These are phyloP conservation scores for Scartelaos histophorus DNA, from an alignment of 2,113 vertebrate genomes.

Conservation along the genomic window DNA sequence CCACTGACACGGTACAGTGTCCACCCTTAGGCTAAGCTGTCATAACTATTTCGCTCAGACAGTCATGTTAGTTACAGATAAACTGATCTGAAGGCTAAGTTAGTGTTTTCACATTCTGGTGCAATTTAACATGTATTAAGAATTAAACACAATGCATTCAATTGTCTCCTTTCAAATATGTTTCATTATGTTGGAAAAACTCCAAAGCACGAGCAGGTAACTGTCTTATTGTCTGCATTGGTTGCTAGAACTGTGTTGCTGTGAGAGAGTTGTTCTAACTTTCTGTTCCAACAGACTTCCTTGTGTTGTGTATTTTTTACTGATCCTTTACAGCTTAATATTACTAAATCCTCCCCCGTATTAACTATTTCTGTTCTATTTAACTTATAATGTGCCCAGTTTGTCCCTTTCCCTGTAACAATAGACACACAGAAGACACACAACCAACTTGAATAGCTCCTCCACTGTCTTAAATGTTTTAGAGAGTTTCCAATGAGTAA, in stretches of 20 bases:
- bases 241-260: slow-evolving; percentile 46
- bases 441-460: slow-evolving; percentile 57
- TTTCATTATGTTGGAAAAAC: slow-evolving; percentile 47
- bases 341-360: background rate
- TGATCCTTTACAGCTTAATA: slow-evolving; percentile 5
- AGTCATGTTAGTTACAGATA: slow-evolving; percentile 26
- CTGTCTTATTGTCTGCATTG: slow-evolving; percentile 12
- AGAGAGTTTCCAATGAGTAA: slow-evolving; percentile 75
- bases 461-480: slow-evolving; percentile 73
- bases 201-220: slow-evolving; percentile 79
- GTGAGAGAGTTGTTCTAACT: slow-evolving; percentile 19
- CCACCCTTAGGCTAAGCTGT: slow-evolving; percentile 46
- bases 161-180: slow-evolving; percentile 13
- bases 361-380: background rate
- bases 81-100: slow-evolving; percentile 11
- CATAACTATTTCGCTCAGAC: slow-evolving; percentile 29
- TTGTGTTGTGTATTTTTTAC: slow-evolving; percentile 22
- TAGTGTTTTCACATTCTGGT: slow-evolving; percentile 13
- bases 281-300: slow-evolving; percentile 30
- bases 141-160: slow-evolving; percentile 5
- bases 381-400: background rate
- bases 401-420: slow-evolving; percentile 10
- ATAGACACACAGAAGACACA: slow-evolving; percentile 4
- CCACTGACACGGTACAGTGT: slow-evolving; percentile 16
- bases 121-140: background rate